Conservation (phyloP, 2,113 vertebrate genomes). For the western clawed frog (Xenopus tropicalis) region UCB_Xtro_10.0 CM004450.2:56815501-56816000, state of each 20-base stretch:
- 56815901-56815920: no score
- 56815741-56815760: neutral
- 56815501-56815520: conserved; percentile 39
- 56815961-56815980: no score
- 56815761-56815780: neutral
- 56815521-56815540: conserved; percentile 34
- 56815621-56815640: conserved; percentile 10
- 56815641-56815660: conserved; percentile 14
- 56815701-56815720: neutral
- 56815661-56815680: conserved; percentile 5
- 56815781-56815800: neutral
- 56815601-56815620: conserved; percentile 31
- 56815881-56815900: no score
- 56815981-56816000: no score
- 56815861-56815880: no score
- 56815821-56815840: neutral
- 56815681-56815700: neutral
- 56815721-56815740: neutral
- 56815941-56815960: no score
- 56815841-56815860: neutral
- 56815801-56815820: neutral
- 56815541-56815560: conserved; percentile 37
- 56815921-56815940: no score
- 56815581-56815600: conserved; percentile 11
- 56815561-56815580: conserved; percentile 14